Percentiles rank a stretch among this genome's conserved stretches.
Evolutionary conservation across 2,888 invertebrate species (phyloP).

Genomic region (Lysandra coridon): DNA sequence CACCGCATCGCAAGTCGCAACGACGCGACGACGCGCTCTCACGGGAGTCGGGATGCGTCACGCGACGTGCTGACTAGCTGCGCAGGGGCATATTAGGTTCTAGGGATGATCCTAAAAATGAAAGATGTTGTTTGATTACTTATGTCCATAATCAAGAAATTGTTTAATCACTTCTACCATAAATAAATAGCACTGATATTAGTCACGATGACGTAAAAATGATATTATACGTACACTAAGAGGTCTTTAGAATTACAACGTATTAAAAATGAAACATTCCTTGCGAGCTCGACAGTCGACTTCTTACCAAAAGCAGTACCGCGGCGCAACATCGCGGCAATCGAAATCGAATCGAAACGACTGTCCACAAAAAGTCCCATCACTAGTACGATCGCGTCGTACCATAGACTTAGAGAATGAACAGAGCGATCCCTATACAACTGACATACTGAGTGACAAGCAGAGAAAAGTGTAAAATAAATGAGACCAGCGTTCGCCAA

Average conservation of each 20-base stretch:
- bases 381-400: slow-evolving; percentile 41
- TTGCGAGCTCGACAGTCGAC: background rate
- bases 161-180: no score
- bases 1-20: slow-evolving; percentile 50
- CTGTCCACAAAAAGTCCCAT: slow-evolving; percentile 20
- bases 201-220: no score
- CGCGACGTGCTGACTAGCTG: slow-evolving; percentile 55
- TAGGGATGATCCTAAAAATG: slow-evolving; percentile 28
- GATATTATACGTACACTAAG: no score
- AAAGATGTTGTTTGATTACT: no score
- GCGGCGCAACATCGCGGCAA: background rate
- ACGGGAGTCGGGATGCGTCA: slow-evolving; percentile 40
- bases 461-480: no score
- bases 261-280: background rate
- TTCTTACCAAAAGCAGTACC: background rate
- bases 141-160: no score
- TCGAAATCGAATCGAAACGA: slow-evolving; percentile 24
- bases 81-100: slow-evolving; percentile 48
- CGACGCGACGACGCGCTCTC: slow-evolving; percentile 45
- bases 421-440: no score
- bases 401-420: no score
- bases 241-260: background rate
- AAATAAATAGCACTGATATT: no score
- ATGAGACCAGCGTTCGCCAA: no score
- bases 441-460: no score